These are phyloP conservation scores for Rhinolophus sinicus DNA, from an alignment of 2,113 vertebrate species.

Conservation along the genomic window DNA sequence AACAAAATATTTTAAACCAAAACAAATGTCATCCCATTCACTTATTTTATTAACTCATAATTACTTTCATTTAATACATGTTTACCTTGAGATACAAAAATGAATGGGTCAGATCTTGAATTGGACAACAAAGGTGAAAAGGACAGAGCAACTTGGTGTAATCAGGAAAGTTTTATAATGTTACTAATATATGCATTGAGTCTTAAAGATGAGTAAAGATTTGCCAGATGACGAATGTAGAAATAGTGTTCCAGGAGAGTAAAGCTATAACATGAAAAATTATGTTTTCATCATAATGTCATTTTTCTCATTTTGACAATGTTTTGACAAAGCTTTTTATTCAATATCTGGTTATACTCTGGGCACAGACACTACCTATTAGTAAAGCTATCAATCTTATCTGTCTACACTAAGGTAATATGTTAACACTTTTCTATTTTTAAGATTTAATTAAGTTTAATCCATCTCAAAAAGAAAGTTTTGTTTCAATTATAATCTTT, in stretches of 20 bases:
- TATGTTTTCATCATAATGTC: background rate
- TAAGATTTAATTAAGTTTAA: background rate
- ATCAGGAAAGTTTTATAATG: background rate
- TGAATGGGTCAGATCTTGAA: background rate
- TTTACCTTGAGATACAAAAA: background rate
- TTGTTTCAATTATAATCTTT: background rate
- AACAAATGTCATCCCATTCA: background rate
- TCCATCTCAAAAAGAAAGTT: background rate
- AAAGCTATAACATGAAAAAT: background rate
- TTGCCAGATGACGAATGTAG: background rate
- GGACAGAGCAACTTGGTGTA: background rate
- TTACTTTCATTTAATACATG: background rate
- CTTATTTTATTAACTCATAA: background rate
- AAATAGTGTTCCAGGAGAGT: background rate
- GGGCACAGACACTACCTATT: background rate
- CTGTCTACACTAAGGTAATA: background rate
- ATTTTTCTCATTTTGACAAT: background rate
- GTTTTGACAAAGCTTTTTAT: background rate
- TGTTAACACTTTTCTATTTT: background rate
- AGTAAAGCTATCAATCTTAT: background rate
- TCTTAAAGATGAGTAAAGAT: background rate
- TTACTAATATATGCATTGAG: background rate
- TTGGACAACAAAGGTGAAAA: background rate
- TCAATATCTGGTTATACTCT: background rate
- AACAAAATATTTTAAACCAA: background rate